Evolutionary conservation across 2,113 vertebrate genomes (phyloP).

Genomic region (Apteryx owenii): DNA sequence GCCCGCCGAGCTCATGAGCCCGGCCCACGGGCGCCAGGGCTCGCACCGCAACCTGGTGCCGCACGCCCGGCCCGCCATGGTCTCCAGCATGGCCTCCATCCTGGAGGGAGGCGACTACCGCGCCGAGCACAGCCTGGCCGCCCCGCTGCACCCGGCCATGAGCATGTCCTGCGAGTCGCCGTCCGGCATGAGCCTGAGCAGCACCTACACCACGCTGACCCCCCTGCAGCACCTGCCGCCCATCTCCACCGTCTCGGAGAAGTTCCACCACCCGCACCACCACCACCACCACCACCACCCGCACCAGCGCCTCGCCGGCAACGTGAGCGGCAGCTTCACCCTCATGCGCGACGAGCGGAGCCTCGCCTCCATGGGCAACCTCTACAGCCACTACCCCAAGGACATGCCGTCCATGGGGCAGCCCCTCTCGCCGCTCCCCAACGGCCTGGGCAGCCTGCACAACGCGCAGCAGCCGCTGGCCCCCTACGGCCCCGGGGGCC

Average conservation of each 20-base stretch:
- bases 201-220: slow-evolving; percentile 95
- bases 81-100: slow-evolving; percentile 91
- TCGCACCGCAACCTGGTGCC: slow-evolving; percentile 91
- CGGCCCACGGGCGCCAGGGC: slow-evolving; percentile 85
- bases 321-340: slow-evolving; percentile 95
- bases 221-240: slow-evolving; percentile 96
- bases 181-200: slow-evolving; percentile 90
- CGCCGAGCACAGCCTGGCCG: slow-evolving; percentile 87
- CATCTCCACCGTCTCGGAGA: slow-evolving; percentile 94
- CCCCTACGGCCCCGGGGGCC: slow-evolving; percentile 87
- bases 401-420: slow-evolving; percentile 95
- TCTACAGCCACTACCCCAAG: slow-evolving; percentile 96
- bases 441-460: slow-evolving; percentile 91
- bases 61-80: slow-evolving; percentile 89
- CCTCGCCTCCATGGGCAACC: slow-evolving; percentile 93
- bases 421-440: slow-evolving; percentile 91
- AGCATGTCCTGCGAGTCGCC: slow-evolving; percentile 95
- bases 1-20: slow-evolving; percentile 91
- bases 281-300: slow-evolving; percentile 87
- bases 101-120: slow-evolving; percentile 94
- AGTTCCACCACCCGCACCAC: slow-evolving; percentile 92
- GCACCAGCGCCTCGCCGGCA: slow-evolving; percentile 90
- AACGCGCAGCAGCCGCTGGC: slow-evolving; percentile 89
- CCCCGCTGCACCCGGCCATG: slow-evolving; percentile 93
- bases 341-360: slow-evolving; percentile 95